A percentile compares a stretch with the other conserved stretches of the same genome.
These are phyloP conservation scores for Chaitophorus viminalis DNA, from an alignment of 2,888 invertebrate species.

Conservation along the genomic window DNA sequence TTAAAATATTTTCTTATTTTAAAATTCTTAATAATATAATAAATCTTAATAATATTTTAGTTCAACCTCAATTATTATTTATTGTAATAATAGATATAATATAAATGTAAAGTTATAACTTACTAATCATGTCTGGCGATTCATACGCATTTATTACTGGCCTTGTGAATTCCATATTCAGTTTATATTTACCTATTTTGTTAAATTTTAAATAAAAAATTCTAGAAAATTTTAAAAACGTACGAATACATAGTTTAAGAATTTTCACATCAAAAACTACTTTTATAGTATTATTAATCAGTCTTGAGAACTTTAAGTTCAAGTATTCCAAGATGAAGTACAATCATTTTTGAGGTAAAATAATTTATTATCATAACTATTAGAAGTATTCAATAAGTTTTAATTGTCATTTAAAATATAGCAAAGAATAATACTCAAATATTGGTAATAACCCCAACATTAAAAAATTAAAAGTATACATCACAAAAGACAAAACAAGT, in stretches of 20 bases:
- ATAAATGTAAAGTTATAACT: not conserved
- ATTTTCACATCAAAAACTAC: not conserved
- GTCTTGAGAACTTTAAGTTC: not conserved
- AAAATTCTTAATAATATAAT: too few species aligned
- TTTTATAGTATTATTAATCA: not conserved
- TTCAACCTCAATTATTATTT: too few species aligned
- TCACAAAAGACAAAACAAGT: not conserved
- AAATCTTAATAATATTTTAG: too few species aligned
- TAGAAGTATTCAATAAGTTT: not conserved
- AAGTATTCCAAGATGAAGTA: not conserved
- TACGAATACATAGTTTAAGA: not conserved
- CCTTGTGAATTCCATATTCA: slow-evolving; percentile 55
- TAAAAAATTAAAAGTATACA: not conserved
- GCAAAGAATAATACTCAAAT: not conserved
- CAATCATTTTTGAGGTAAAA: not conserved
- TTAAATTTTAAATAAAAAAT: too few species aligned
- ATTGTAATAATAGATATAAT: too few species aligned
- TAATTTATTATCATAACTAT: not conserved
- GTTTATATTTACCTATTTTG: not conserved
- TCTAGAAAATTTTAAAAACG: too few species aligned
- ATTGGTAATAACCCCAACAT: not conserved
- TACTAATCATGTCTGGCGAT: slow-evolving; percentile 54
- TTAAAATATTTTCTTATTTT: too few species aligned
- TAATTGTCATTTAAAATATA: too few species aligned
- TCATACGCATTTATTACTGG: slow-evolving; percentile 48